These are phyloP conservation scores for Heliconius melpomene DNA, from an alignment of 1,140 invertebrate species.

Conservation along the genomic window DNA sequence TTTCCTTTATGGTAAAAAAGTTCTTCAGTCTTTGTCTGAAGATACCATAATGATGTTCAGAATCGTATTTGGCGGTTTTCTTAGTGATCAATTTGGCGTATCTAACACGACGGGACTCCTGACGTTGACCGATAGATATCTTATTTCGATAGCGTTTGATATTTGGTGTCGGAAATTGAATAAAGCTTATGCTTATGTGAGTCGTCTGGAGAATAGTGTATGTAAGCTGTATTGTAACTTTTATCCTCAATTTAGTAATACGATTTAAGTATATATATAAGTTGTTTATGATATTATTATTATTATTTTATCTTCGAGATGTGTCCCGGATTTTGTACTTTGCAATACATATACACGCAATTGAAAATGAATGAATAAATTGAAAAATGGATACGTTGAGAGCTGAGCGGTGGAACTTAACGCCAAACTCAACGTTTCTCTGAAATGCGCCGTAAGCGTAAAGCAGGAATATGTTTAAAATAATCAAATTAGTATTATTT, in stretches of 20 bases:
- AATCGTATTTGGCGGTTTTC: background rate
- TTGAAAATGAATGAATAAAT: too few species aligned
- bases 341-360: too few species aligned
- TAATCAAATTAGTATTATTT: too few species aligned
- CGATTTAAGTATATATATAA: background rate
- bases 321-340: too few species aligned
- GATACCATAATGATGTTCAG: background rate
- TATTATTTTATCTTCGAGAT: too few species aligned
- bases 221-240: background rate
- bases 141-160: constrained; percentile 28
- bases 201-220: constrained; percentile 1
- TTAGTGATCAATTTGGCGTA: constrained; percentile 16
- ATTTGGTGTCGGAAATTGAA: constrained; percentile 23
- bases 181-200: constrained; percentile 15
- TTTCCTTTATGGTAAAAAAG: background rate
- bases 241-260: background rate
- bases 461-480: background rate
- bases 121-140: constrained; percentile 33
- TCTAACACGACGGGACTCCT: constrained; percentile 8
- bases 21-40: background rate
- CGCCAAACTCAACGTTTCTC: too few species aligned
- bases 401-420: too few species aligned
- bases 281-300: too few species aligned
- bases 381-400: too few species aligned
- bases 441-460: background rate